Evolutionary conservation across 2,797 vertebrate genomes (phyloP).

Genomic region (Momotus momota): DNA sequence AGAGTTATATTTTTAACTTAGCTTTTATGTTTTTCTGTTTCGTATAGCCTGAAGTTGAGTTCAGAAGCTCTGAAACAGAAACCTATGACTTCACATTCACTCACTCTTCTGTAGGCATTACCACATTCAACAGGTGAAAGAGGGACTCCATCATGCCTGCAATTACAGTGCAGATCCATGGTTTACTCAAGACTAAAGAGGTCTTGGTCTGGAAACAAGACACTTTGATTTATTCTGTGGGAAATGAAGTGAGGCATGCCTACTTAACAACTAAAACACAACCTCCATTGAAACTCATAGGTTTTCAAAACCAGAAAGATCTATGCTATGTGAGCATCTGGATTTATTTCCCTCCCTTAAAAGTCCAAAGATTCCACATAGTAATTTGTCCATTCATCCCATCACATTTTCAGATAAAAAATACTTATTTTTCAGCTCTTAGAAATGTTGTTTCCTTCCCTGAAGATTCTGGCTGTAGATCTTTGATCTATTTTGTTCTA

Average conservation of each 20-base stretch:
- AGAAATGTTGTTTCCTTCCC: neutral
- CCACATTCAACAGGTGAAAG: neutral
- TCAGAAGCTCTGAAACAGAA: neutral
- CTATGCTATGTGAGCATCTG: neutral
- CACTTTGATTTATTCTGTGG: neutral
- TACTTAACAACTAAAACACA: neutral
- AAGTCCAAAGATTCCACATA: neutral
- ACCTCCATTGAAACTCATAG: neutral
- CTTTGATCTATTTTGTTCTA: neutral
- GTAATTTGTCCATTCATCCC: neutral
- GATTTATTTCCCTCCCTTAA: neutral
- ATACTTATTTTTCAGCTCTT: neutral
- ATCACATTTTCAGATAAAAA: neutral
- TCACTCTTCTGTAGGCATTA: neutral
- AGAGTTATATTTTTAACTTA: neutral
- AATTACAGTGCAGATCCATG: neutral
- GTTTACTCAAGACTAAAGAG: neutral
- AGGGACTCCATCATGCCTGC: neutral
- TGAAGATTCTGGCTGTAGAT: neutral
- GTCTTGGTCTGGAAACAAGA: neutral
- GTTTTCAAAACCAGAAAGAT: neutral
- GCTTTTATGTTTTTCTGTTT: neutral
- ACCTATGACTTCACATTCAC: neutral
- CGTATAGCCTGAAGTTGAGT: neutral
- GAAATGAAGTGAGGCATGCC: neutral